Evolutionary conservation across 2,113 vertebrate species (phyloP), one percentile per base, ranked within the genome.

Genomic region (Antechinus stuartii): DNA sequence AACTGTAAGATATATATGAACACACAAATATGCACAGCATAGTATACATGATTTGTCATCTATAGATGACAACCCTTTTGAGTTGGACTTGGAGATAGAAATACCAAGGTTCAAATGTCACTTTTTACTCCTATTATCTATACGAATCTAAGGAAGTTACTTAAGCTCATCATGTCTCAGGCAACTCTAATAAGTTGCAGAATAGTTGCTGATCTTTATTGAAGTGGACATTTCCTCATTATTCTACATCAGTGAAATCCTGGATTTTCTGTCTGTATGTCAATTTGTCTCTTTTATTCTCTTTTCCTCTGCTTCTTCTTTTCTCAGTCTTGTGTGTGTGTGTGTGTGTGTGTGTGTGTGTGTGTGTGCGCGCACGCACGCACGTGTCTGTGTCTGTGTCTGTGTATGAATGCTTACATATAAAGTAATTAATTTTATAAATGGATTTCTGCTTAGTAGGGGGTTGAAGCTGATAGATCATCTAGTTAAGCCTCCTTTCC

Each of bases 381-480:
- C 7, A 2, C 7, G 49, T 49, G 49, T 49, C 3, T 49, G 19
- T 76, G 16, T 76, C 11, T 68, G 30, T 84, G 16, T 84, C 5
- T 23, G 27, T 42, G n/a, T 84, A 84, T 76, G 35, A 42, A 42
- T 84, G 6, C n/a, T 92, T 91, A 47, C 50, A 52, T 8, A 42
- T 94, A n/a, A 3, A 42, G n/a, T 52, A 52, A 35, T 46, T 42
- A 93, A 30, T 96, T 54, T 42, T 94, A 35, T 94, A 12, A 11
- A 52, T 95, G 35, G 68, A 93, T 89, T 90, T 19, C 42, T 8
- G 52, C 9, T 14, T 94, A 19, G 61, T 90, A 91, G 54, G 49
- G 49, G 49, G 26, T 42, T 93, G 92, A 96, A 91, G 42, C 26
- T 95, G 76, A 56, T 93, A 68, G 50, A 89, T 90, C 90, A 19